A percentile compares a stretch with the other conserved stretches of the same genome.
Evolutionary conservation across 2,888 invertebrate genomes (phyloP).

Genomic region (Aquatica leii): DNA sequence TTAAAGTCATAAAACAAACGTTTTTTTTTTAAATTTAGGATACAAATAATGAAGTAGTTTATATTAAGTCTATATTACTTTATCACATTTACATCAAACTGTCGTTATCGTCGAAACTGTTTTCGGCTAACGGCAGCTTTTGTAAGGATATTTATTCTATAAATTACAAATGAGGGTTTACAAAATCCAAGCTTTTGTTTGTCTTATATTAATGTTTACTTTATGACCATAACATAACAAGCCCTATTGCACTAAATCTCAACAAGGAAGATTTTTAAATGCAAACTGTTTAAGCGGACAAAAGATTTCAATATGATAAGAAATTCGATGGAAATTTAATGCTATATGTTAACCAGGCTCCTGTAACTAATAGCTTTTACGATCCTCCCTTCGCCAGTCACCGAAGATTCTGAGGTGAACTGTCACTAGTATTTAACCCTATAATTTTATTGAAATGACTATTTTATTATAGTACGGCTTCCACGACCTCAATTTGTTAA

Average conservation of each 20-base stretch:
- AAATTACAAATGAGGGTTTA: conserved; percentile 26
- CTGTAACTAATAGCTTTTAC: conserved; percentile 40
- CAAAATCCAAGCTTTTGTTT: conserved; percentile 19
- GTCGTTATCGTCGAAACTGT: conserved; percentile 4
- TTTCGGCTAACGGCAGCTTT: conserved; percentile 1
- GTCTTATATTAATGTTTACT: conserved; percentile 11
- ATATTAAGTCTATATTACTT: neutral
- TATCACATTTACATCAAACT: conserved; percentile 10
- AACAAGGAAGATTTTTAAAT: neutral
- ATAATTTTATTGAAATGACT: conserved; percentile 9
- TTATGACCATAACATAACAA: conserved; percentile 9
- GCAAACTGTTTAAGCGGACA: neutral
- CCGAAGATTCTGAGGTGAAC: conserved; percentile 37
- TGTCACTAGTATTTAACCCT: conserved; percentile 37
- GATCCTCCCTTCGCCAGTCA: conserved; percentile 41
- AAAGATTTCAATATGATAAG: conserved; percentile 14
- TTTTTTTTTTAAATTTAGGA: neutral
- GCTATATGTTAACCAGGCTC: conserved; percentile 40
- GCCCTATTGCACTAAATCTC: neutral
- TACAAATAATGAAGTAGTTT: conserved; percentile 2
- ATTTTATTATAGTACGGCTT: conserved; percentile 7
- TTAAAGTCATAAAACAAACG: no score
- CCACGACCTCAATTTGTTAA: conserved; percentile 3
- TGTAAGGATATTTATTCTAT: conserved; percentile 16
- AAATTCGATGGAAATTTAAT: conserved; percentile 17